Conservation (phyloP, 2,888 invertebrate species). For the Perithous albicinctus region DNA sequence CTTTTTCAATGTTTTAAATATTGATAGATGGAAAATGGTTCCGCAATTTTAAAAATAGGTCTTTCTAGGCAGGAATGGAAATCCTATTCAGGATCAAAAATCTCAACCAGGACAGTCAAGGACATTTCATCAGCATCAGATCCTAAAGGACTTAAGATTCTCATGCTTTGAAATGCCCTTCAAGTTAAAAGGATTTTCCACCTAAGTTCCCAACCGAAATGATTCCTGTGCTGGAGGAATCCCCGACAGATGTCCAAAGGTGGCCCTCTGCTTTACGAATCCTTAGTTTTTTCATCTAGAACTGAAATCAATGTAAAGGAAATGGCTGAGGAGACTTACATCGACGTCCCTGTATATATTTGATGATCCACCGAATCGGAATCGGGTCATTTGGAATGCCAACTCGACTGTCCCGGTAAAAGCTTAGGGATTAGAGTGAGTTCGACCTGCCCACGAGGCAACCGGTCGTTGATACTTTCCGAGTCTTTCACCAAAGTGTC, state of each 20-base stretch:
- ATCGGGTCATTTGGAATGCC: conserved; percentile 6
- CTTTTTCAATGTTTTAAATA: background rate
- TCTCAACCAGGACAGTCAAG: background rate
- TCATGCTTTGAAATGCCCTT: background rate
- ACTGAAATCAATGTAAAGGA: background rate
- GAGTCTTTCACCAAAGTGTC: background rate
- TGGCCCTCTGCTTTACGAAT: background rate
- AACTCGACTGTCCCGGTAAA: conserved; percentile 17
- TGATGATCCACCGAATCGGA: conserved; percentile 6
- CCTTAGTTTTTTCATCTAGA: background rate
- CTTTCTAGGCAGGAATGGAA: background rate
- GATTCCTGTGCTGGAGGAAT: background rate
- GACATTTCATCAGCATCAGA: background rate
- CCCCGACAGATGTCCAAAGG: background rate
- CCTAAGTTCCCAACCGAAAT: background rate
- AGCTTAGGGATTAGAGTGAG: conserved; percentile 15
- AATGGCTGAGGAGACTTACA: background rate
- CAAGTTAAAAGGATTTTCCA: background rate
- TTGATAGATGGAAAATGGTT: background rate
- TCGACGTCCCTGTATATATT: conserved; percentile 4
- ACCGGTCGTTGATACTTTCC: background rate
- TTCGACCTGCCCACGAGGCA: conserved; percentile 5
- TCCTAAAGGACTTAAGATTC: background rate
- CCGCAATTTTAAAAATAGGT: background rate
- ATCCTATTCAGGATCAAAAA: background rate